Evolutionary conservation across 2,888 invertebrate species (phyloP).

Genomic region (Drosophila infuscata): DNA sequence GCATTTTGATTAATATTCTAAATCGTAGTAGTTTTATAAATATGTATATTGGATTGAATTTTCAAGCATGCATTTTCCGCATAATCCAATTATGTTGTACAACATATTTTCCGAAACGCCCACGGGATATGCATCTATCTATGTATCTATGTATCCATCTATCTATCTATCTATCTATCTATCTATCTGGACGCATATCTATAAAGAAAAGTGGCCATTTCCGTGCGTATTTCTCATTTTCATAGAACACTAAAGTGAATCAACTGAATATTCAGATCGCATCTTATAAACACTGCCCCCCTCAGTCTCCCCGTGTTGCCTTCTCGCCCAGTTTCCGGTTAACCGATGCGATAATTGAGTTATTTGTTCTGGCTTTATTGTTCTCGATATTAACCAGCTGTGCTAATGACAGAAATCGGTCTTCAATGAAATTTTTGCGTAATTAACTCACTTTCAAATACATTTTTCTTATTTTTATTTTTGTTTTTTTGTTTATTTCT

Average conservation of each 20-base stretch:
- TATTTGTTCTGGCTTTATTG: slow-evolving; percentile 27
- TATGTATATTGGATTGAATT: not conserved
- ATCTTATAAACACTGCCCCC: slow-evolving; percentile 6
- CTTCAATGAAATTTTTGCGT: slow-evolving; percentile 24
- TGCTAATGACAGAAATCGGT: slow-evolving; percentile 50
- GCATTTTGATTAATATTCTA: no score
- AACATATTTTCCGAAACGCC: not conserved
- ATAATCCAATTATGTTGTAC: not conserved
- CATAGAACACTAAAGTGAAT: slow-evolving; percentile 23
- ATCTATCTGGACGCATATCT: not conserved
- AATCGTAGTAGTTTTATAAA: not conserved
- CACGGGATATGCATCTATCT: not conserved
- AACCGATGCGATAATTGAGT: slow-evolving; percentile 45
- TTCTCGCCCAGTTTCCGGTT: slow-evolving; percentile 34
- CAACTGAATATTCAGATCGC: slow-evolving; percentile 25
- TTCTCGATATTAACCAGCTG: slow-evolving; percentile 42
- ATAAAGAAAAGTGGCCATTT: slow-evolving; percentile 19
- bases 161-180: not conserved
- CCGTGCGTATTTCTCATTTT: slow-evolving; percentile 15
- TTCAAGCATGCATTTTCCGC: not conserved
- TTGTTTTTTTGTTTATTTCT: slow-evolving; percentile 12
- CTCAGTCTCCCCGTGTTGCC: not conserved
- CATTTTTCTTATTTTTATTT: not conserved
- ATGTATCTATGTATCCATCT: not conserved
- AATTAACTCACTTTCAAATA: slow-evolving; percentile 29